Conservation (phyloP, 2,797 vertebrate species). For the Adelosebastes latens region DNA sequence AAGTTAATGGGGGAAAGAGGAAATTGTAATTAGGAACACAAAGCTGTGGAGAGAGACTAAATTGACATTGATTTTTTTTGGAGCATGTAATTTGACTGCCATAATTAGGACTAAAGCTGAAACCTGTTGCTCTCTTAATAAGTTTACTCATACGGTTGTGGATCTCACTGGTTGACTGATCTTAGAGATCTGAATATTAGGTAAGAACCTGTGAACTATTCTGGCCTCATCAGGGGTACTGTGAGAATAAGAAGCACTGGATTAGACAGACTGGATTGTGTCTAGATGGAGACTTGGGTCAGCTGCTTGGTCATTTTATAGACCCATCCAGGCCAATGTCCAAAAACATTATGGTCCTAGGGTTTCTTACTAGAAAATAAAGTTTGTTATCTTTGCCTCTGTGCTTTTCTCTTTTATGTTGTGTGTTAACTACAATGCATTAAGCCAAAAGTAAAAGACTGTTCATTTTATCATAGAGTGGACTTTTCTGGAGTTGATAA, state of each 20-base stretch:
- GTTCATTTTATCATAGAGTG: neutral
- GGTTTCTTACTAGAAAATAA: neutral
- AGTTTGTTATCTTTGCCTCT: neutral
- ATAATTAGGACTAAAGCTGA: constrained; percentile 23
- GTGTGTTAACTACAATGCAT: neutral
- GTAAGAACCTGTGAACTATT: neutral
- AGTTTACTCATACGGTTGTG: neutral
- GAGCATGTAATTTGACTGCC: constrained; percentile 16
- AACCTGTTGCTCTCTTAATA: constrained; percentile 4
- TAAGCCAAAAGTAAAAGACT: neutral
- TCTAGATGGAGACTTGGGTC: neutral
- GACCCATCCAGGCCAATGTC: neutral
- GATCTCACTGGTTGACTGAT: neutral
- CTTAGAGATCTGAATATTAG: neutral
- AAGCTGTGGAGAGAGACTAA: constrained; percentile 3
- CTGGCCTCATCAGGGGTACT: neutral
- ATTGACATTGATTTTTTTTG: neutral
- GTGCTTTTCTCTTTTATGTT: neutral
- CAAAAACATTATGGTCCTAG: neutral
- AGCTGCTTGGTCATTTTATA: neutral
- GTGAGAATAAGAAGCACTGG: neutral
- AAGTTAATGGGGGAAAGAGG: constrained; percentile 24
- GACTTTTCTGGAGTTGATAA: neutral
- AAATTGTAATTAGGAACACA: constrained; percentile 34
- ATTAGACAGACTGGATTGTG: neutral